These are phyloP conservation scores for Gallinago undulata DNA, from an alignment of 2,113 vertebrate species.

Conservation along the genomic window DNA sequence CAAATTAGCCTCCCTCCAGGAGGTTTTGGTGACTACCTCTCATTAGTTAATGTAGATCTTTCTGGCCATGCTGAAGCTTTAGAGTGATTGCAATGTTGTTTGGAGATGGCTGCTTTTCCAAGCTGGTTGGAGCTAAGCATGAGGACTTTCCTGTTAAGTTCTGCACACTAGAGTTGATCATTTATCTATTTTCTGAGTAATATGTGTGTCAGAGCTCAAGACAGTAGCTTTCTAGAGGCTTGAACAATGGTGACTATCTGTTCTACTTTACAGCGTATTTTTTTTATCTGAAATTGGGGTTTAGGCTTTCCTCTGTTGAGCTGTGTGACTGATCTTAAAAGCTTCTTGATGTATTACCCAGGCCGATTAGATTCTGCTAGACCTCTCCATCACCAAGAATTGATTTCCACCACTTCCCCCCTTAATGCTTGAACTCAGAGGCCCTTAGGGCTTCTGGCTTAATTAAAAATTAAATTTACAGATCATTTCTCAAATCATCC, in stretches of 20 bases:
- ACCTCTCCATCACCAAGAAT: conserved; percentile 40
- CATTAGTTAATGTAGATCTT: neutral
- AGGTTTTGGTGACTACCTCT: neutral
- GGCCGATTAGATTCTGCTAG: conserved; percentile 8
- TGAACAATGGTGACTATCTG: conserved; percentile 54
- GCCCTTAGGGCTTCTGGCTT: conserved; percentile 59
- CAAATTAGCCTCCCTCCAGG: neutral
- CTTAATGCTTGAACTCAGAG: conserved; percentile 57
- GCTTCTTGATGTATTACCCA: neutral
- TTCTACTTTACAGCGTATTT: conserved; percentile 22
- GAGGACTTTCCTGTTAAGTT: neutral
- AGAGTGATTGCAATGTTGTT: neutral
- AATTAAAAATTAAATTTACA: conserved; percentile 79
- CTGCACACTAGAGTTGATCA: neutral
- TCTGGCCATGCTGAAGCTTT: neutral
- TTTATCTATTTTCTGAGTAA: conserved; percentile 36
- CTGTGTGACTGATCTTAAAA: conserved; percentile 16
- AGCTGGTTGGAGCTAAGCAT: neutral
- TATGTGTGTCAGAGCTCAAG: conserved; percentile 15
- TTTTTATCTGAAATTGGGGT: conserved; percentile 62
- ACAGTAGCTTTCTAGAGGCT: conserved; percentile 31
- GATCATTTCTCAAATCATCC: conserved; percentile 70
- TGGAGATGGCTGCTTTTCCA: neutral
- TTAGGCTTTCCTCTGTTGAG: conserved; percentile 46
- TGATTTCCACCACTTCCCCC: conserved; percentile 26